Percentiles rank a stretch among this genome's conserved stretches.
phyloP scores from a whole-genome alignment of 1,140 invertebrate species.

The Drosophila watanabei region DNA sequence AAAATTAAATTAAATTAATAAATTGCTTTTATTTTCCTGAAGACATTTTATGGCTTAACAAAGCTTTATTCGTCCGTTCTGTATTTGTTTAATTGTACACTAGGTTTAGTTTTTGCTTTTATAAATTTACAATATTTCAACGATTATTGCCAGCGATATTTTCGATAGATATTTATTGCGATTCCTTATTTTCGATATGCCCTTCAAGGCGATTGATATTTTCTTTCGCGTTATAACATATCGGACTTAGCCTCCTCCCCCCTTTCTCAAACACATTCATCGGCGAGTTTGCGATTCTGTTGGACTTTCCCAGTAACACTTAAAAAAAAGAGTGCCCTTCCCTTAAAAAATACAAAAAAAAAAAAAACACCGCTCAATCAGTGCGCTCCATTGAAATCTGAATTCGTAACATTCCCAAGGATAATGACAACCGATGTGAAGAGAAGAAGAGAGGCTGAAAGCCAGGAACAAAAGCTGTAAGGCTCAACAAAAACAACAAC shows the following conservation, averaged over 20 bases:
- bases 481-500: constrained; percentile 17
- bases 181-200: constrained; percentile 9
- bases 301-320: constrained; percentile 7
- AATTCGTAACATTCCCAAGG: constrained; percentile 54
- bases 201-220: background rate
- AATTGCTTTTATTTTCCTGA: background rate
- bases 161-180: constrained; percentile 13
- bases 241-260: constrained; percentile 10
- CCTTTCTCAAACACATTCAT: constrained; percentile 30
- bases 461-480: constrained; percentile 21
- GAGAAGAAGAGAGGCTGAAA: constrained; percentile 12
- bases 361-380: constrained; percentile 29
- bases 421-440: constrained; percentile 32
- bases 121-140: background rate
- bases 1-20: too few species aligned
- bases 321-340: background rate
- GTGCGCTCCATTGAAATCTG: constrained; percentile 31
- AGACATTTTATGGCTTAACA: background rate
- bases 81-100: background rate
- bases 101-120: background rate
- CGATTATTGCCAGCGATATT: background rate
- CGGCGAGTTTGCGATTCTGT: constrained; percentile 31
- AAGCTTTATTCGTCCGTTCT: background rate
- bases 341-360: constrained; percentile 6
- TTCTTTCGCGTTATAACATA: constrained; percentile 1